Percentiles rank a stretch among this genome's conserved stretches.
Evolutionary conservation across 2,113 vertebrate species (phyloP).

Genomic region (Poeciliopsis prolifica): DNA sequence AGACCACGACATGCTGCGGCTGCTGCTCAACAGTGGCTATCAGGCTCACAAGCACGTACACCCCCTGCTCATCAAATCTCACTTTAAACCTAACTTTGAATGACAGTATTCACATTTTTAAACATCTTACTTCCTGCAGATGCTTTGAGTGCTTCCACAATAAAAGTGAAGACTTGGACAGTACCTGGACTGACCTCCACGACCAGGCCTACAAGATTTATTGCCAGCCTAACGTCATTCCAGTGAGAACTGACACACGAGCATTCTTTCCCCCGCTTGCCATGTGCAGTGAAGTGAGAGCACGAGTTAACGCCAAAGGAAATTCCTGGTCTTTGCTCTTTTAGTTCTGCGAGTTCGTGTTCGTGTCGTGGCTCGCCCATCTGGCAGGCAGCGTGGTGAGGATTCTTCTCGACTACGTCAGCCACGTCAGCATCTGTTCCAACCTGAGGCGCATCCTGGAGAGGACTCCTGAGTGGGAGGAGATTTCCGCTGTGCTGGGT

Average conservation of each 20-base stretch:
- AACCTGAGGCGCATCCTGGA: conserved; percentile 81
- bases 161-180: conserved; percentile 76
- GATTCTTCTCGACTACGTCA: conserved; percentile 86
- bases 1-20: conserved; percentile 84
- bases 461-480: conserved; percentile 84
- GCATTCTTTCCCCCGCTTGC: background rate
- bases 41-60: conserved; percentile 68
- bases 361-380: conserved; percentile 83
- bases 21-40: conserved; percentile 88
- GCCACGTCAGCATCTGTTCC: conserved; percentile 82
- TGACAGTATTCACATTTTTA: background rate
- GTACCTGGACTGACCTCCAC: conserved; percentile 71
- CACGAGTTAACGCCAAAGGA: background rate
- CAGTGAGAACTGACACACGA: conserved; percentile 47
- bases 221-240: conserved; percentile 44
- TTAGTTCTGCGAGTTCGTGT: conserved; percentile 91
- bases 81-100: no score
- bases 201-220: conserved; percentile 54
- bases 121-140: conserved; percentile 43
- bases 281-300: background rate
- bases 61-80: background rate
- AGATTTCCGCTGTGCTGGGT: conserved; percentile 85
- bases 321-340: conserved; percentile 38
- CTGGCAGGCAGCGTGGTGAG: conserved; percentile 80
- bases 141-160: conserved; percentile 88